Conservation (phyloP, 2,797 vertebrate species). For the Lindbergichthys nudifrons region DNA sequence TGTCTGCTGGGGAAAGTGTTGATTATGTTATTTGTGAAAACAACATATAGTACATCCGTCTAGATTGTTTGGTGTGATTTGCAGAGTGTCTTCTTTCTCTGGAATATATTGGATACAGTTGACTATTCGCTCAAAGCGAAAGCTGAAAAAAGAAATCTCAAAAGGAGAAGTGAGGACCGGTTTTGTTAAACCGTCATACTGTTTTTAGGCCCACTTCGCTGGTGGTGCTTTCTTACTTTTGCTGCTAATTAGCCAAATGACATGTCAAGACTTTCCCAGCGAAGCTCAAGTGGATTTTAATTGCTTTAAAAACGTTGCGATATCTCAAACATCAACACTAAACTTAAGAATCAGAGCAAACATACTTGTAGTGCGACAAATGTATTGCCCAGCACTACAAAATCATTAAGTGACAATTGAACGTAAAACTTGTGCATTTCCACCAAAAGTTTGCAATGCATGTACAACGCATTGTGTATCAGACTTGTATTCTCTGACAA, state of each 20-base stretch:
- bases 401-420: not conserved
- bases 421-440: not conserved
- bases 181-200: not conserved
- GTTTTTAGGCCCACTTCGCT: not conserved
- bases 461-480: not conserved
- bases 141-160: no score
- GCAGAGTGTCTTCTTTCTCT: no score
- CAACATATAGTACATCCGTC: no score
- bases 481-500: not conserved
- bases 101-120: no score
- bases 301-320: not conserved
- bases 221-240: not conserved
- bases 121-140: no score
- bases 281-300: not conserved
- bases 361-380: not conserved
- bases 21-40: not conserved
- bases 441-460: not conserved
- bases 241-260: conserved; percentile 22
- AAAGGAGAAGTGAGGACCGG: no score
- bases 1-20: no score
- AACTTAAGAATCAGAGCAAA: not conserved
- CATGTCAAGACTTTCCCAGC: not conserved
- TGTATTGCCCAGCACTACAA: not conserved
- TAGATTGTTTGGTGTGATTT: no score
- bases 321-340: not conserved